phyloP scores from a whole-genome alignment of 2,113 vertebrate genomes.

The Sceloporus undulatus region DNA sequence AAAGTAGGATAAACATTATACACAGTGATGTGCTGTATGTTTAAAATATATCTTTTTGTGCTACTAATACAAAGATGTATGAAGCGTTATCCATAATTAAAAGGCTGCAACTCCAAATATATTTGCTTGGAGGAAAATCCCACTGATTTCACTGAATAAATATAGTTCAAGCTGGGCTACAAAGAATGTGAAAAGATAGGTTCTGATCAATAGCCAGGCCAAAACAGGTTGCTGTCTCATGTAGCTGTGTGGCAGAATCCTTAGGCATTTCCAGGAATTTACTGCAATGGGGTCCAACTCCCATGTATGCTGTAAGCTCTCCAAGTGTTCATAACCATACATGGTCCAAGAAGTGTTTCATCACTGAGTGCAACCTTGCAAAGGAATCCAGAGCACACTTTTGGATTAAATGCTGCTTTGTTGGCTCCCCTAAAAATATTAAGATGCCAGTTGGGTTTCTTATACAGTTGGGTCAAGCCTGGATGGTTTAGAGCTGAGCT shows the following conservation, averaged over 20 bases:
- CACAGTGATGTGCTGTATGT: not conserved
- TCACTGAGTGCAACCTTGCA: not conserved
- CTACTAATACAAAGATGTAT: not conserved
- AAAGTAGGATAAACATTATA: not conserved
- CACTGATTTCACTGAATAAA: not conserved
- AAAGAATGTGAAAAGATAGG: not conserved
- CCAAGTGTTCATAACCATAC: too few relatives aligned
- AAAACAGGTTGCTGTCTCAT: not conserved
- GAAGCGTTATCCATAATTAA: not conserved
- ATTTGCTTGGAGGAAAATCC: not conserved
- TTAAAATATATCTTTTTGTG: not conserved
- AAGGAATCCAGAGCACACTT: not conserved
- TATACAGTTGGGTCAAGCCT: not conserved
- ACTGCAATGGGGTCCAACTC: not conserved
- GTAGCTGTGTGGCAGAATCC: not conserved
- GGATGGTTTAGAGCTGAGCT: not conserved
- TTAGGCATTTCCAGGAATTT: not conserved
- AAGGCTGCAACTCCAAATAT: not conserved
- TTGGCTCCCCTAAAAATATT: not conserved
- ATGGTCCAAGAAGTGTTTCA: too few relatives aligned
- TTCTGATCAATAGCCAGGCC: not conserved
- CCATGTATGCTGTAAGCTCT: too few relatives aligned
- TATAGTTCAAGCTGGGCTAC: too few relatives aligned
- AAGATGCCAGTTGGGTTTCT: not conserved
- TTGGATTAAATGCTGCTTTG: not conserved